Evolutionary conservation across 2,888 invertebrate genomes (phyloP).

Genomic region (Eudemis profundana): DNA sequence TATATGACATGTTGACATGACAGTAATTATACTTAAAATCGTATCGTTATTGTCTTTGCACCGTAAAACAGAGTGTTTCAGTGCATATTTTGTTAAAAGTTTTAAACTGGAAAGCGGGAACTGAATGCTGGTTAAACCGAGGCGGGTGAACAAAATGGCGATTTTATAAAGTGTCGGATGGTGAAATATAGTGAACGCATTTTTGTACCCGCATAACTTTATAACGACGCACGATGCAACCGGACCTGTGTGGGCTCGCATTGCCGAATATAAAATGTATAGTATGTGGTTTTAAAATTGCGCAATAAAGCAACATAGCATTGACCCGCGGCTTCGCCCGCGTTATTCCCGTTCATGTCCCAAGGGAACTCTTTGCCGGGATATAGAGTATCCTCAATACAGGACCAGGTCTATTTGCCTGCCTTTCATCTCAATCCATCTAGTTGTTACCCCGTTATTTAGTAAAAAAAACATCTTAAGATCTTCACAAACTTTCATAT

Average conservation of each 20-base stretch:
- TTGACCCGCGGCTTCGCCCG: no score
- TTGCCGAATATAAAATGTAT: constrained; percentile 6
- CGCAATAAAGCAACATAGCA: no score
- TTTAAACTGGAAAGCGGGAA: constrained; percentile 16
- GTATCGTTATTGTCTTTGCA: constrained; percentile 14
- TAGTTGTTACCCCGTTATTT: no score
- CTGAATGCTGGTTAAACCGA: constrained; percentile 10
- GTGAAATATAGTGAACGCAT: constrained; percentile 23
- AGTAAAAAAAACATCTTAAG: no score
- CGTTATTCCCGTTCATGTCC: no score
- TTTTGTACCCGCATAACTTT: constrained; percentile 26
- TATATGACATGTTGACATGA: background rate
- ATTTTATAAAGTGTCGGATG: constrained; percentile 18
- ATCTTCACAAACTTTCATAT: no score
- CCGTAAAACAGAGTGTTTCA: background rate
- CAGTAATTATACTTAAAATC: background rate
- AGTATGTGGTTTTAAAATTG: no score
- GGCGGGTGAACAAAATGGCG: constrained; percentile 11
- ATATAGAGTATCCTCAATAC: no score
- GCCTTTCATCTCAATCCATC: no score
- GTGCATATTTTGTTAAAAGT: constrained; percentile 23
- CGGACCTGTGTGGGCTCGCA: background rate
- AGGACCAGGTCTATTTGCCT: no score
- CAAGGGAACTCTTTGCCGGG: no score
- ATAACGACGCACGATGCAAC: background rate